Percentiles rank a stretch among this genome's conserved stretches.
These are phyloP conservation scores for Dasysyrphus albostriatus DNA, from an alignment of 2,888 invertebrate species.

Conservation along the genomic window DNA sequence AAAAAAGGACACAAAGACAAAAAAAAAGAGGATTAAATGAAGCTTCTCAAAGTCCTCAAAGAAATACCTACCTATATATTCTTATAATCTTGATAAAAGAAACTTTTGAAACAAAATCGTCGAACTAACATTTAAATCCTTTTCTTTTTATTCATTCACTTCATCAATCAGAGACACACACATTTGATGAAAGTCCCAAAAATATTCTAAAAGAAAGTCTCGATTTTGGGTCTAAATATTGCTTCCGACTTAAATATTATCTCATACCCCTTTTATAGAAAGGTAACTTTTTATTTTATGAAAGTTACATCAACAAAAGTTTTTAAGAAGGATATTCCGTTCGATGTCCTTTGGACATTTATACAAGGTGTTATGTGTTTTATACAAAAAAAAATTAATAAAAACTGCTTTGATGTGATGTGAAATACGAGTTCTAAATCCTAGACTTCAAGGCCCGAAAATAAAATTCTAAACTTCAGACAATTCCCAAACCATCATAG, in stretches of 20 bases:
- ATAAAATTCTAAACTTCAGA: too few relatives aligned
- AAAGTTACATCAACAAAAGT: constrained; percentile 32
- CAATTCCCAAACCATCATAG: neutral
- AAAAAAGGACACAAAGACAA: constrained; percentile 21
- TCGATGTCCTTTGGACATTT: constrained; percentile 11
- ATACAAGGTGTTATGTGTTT: neutral
- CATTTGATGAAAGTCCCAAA: constrained; percentile 23
- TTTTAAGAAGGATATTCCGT: constrained; percentile 1
- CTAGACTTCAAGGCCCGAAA: too few relatives aligned
- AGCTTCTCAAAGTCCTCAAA: constrained; percentile 37
- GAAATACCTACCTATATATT: neutral
- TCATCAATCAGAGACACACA: constrained; percentile 57
- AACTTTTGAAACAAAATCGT: constrained; percentile 58
- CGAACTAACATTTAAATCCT: constrained; percentile 45
- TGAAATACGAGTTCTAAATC: too few relatives aligned
- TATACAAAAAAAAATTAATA: too few relatives aligned
- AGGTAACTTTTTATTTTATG: constrained; percentile 19
- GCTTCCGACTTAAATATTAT: neutral
- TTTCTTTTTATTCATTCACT: constrained; percentile 44
- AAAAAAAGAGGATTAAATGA: constrained; percentile 58
- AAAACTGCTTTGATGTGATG: too few relatives aligned
- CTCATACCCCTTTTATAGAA: neutral
- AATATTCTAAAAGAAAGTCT: constrained; percentile 54
- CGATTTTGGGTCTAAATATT: constrained; percentile 21
- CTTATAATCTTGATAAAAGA: constrained; percentile 56